Evolutionary conservation across 1,140 invertebrate species (phyloP).

Genomic region (Arctopsyche grandis): DNA sequence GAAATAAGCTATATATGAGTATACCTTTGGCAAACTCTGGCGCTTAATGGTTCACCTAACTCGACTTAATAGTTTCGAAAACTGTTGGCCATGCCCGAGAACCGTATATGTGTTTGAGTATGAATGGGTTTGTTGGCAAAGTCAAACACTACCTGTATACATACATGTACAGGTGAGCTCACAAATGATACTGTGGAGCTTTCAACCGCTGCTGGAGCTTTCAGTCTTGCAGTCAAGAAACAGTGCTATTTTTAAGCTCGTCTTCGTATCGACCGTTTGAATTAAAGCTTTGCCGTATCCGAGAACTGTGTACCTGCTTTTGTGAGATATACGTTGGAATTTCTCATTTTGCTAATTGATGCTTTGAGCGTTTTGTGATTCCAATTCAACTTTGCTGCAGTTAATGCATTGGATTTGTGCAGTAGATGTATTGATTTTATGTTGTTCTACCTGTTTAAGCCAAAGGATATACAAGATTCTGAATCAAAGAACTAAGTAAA

Average conservation of each 20-base stretch:
- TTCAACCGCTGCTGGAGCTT: neutral
- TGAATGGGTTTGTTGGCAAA: conserved; percentile 12
- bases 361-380: no score
- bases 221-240: neutral
- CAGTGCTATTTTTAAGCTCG: neutral
- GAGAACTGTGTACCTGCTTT: neutral
- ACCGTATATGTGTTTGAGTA: conserved; percentile 23
- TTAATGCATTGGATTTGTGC: no score
- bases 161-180: neutral
- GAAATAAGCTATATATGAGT: no score
- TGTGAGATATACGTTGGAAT: neutral
- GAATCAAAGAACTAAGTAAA: no score
- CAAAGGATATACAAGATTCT: no score
- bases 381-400: no score
- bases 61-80: conserved; percentile 11
- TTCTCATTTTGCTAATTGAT: no score
- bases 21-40: no score
- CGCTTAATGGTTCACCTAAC: conserved; percentile 13
- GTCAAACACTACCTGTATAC: conserved; percentile 5
- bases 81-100: no score
- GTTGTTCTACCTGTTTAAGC: no score
- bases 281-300: neutral
- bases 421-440: no score
- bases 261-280: neutral
- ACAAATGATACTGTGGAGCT: neutral